These are phyloP conservation scores for Paralichthys olivaceus DNA, from an alignment of 2,113 vertebrate species.

Conservation along the genomic window DNA sequence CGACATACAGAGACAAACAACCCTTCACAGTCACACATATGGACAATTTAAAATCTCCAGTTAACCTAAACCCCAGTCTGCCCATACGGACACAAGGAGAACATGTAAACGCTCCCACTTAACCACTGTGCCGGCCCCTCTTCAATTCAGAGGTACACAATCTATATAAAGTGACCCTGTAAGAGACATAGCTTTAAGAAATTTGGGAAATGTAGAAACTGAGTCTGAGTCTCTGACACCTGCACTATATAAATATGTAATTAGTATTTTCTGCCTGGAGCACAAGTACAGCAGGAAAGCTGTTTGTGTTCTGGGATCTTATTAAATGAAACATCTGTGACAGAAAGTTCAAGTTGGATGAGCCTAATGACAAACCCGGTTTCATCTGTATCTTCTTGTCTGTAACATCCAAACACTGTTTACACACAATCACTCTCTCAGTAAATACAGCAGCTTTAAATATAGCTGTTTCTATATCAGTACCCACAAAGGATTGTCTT, in stretches of 20 bases:
- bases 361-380: slow-evolving; percentile 8
- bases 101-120: not conserved
- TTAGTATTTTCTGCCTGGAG: slow-evolving; percentile 30
- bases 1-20: no score
- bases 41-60: no score
- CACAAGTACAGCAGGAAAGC: not conserved
- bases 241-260: slow-evolving; percentile 32
- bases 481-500: not conserved
- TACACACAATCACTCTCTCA: not conserved
- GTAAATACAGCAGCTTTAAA: slow-evolving; percentile 1
- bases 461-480: not conserved
- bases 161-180: slow-evolving; percentile 9
- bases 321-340: slow-evolving; percentile 48
- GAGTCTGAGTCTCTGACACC: slow-evolving; percentile 5
- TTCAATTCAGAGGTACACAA: not conserved
- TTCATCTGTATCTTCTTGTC: slow-evolving; percentile 4
- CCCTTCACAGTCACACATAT: no score
- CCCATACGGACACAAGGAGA: not conserved
- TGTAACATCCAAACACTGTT: slow-evolving; percentile 8
- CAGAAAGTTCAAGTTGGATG: slow-evolving; percentile 12
- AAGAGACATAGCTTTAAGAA: not conserved
- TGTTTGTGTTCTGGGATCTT: slow-evolving; percentile 33
- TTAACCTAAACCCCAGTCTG: no score
- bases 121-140: not conserved
- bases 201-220: not conserved